phyloP scores from a whole-genome alignment of 30 jellyfish, hydroid and myxozoan species.

The Catostylus mosaicus region DNA sequence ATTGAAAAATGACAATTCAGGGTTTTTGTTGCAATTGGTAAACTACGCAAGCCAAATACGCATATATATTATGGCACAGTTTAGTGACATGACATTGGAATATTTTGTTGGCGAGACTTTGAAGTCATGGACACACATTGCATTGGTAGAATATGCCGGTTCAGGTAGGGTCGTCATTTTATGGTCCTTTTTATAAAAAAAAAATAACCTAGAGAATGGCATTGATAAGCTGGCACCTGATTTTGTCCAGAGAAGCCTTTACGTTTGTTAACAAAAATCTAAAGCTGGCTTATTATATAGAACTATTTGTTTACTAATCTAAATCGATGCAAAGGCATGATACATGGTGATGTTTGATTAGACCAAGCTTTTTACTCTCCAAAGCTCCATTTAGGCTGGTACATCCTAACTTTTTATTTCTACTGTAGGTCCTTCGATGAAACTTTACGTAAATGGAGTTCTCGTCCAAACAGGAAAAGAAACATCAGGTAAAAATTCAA shows the following conservation, averaged over 20 bases:
- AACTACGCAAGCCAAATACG: neutral
- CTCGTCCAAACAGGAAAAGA: neutral
- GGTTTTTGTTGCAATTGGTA: neutral
- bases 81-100: neutral
- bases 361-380: neutral
- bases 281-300: too few relatives aligned
- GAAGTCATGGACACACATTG: conserved; percentile 25
- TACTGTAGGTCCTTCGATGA: conserved; percentile 20
- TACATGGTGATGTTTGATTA: neutral
- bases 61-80: neutral
- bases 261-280: too few relatives aligned
- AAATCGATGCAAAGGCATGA: too few relatives aligned
- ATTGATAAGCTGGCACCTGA: too few relatives aligned
- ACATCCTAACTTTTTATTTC: too few relatives aligned
- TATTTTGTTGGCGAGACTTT: conserved; percentile 8
- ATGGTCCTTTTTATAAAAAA: too few relatives aligned
- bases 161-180: too few relatives aligned
- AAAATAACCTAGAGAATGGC: too few relatives aligned
- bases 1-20: conserved; percentile 10
- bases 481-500: neutral
- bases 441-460: conserved; percentile 13
- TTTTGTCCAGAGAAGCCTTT: too few relatives aligned
- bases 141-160: conserved; percentile 1
- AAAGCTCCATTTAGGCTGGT: neutral
- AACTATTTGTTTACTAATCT: too few relatives aligned